phyloP scores from a whole-genome alignment of 2,797 vertebrate genomes.

The Mico argentatus region DNA sequence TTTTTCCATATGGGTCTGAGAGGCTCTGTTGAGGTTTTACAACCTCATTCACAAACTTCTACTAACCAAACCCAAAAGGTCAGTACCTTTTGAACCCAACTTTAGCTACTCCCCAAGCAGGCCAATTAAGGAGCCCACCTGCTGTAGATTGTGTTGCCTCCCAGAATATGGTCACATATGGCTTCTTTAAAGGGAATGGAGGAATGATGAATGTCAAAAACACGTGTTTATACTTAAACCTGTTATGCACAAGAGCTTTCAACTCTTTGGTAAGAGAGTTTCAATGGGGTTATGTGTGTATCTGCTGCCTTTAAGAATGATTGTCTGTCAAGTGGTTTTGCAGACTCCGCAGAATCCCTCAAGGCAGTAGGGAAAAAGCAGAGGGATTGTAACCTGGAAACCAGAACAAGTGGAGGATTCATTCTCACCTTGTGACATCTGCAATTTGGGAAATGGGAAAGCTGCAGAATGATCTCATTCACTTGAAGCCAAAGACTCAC shows the following conservation, averaged over 20 bases:
- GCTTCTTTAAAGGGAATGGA: constrained; percentile 28
- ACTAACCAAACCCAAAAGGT: constrained; percentile 54
- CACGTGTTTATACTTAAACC: constrained; percentile 72
- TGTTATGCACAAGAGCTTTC: constrained; percentile 60
- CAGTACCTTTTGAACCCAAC: constrained; percentile 57
- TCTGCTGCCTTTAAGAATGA: constrained; percentile 56
- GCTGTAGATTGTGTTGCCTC: constrained; percentile 53
- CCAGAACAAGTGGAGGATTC: constrained; percentile 69
- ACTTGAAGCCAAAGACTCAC: constrained; percentile 53
- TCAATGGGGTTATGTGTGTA: background rate
- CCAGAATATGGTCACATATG: constrained; percentile 55
- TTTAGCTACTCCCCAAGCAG: constrained; percentile 54
- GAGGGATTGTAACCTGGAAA: constrained; percentile 72
- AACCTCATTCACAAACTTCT: constrained; percentile 37
- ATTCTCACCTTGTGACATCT: constrained; percentile 75
- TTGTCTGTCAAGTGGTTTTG: constrained; percentile 57
- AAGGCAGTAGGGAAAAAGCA: background rate
- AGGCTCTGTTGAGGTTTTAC: constrained; percentile 49
- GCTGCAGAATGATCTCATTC: constrained; percentile 65
- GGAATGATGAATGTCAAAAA: constrained; percentile 67
- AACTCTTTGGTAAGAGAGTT: constrained; percentile 40
- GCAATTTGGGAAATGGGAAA: constrained; percentile 45
- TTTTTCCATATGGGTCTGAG: background rate
- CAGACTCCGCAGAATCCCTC: constrained; percentile 38
- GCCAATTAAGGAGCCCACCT: constrained; percentile 66